phyloP scores from a whole-genome alignment of 1,140 invertebrate species.

The Coptotermes formosanus region DNA sequence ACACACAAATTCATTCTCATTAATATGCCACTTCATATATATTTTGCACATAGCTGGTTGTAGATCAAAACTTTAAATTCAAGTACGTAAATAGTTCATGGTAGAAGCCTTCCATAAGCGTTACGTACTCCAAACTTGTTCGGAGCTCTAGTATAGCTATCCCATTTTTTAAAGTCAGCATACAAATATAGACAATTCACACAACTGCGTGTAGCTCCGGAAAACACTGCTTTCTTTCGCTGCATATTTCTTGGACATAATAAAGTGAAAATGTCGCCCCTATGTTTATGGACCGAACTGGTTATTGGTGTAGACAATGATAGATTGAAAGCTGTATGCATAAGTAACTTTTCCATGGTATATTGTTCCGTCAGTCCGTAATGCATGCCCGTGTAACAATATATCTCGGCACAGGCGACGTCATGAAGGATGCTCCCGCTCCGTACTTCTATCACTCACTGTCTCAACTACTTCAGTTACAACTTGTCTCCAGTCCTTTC shows the following conservation, averaged over 20 bases:
- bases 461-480: background rate
- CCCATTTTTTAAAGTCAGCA: too few species aligned
- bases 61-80: too few species aligned
- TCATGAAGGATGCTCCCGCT: background rate
- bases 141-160: too few species aligned
- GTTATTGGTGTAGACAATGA: slow-evolving; percentile 19
- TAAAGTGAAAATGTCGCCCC: background rate
- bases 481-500: background rate
- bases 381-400: background rate
- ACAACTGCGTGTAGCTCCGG: background rate
- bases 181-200: too few species aligned
- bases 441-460: background rate
- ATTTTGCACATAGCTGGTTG: too few species aligned
- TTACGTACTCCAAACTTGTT: too few species aligned
- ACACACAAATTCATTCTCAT: too few species aligned
- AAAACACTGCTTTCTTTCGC: background rate
- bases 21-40: too few species aligned
- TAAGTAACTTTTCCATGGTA: background rate
- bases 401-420: background rate
- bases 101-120: too few species aligned
- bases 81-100: too few species aligned
- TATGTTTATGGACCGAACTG: background rate
- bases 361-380: background rate
- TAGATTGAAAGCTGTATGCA: background rate
- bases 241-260: background rate